Evolutionary conservation across 2,888 invertebrate species (phyloP), one percentile per base, ranked within the genome.

Genomic region (Eulithis testata): DNA sequence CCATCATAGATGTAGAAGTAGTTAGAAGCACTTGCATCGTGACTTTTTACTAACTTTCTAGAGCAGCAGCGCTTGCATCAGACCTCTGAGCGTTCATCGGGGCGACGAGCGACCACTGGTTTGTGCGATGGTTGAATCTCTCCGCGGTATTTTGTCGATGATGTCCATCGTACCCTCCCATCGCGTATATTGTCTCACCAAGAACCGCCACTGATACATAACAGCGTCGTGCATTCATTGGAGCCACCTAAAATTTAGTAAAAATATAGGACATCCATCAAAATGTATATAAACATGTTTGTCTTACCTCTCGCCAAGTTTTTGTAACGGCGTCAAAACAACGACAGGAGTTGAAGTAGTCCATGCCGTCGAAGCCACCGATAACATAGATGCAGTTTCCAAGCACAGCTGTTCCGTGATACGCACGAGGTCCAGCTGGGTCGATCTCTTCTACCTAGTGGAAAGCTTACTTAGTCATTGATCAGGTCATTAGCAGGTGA

Each of bases 331-430:
- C 97, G 81, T 98, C 96, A 86, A 98, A 98, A 76, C 97, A 97
- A 8, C 97, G 95, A 75, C 97, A 97, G 7, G 96, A 97, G 88
- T 97, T 97, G 83, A 97, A 97, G 81, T 97, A 97, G 77, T 96
- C 96, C 89, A 95, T 94, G n/a, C 98, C 98, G 80, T 98, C 97
- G 81, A 98, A 98, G 4, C 98, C 98, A 0, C 99, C 98, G 72
- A 98, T 96, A 4, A 98, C 96, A 87, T 96, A 98, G 71, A 99
- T 97, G 78, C 96, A 95, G 74, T 94, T 95, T 0, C 96, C 97
- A 0, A 98, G 94, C 0, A 98, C 97, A 0, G 97, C 97, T 0
- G 97, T 97, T n/a, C 98, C 98, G 81, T 98, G 98, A 85, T 98
- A 98, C 0, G 98, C 98, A 60, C 98, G 94, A 0, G 98, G 97